Conservation (phyloP, 2,888 invertebrate species). For the Serripes groenlandicus region DNA sequence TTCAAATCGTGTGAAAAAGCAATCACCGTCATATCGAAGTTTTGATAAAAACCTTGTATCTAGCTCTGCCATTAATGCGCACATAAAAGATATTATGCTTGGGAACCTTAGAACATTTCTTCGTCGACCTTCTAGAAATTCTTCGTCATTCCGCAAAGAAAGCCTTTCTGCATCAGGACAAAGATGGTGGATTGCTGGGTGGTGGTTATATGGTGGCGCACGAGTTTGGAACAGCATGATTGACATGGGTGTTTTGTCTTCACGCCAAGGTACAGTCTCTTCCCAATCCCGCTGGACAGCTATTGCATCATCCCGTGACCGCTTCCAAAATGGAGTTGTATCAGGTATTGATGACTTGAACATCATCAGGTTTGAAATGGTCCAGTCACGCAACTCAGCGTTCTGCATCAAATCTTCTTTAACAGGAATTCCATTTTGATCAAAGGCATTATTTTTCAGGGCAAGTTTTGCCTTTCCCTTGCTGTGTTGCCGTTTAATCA, state of each 20-base stretch:
- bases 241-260: neutral
- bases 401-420: neutral
- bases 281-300: constrained; percentile 8
- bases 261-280: neutral
- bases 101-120: neutral
- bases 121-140: neutral
- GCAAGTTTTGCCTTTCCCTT: neutral
- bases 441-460: neutral
- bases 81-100: neutral
- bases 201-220: neutral
- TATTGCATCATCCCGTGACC: neutral
- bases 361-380: neutral
- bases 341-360: neutral
- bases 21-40: neutral
- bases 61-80: neutral
- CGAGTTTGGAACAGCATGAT: neutral
- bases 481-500: neutral
- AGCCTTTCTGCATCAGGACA: neutral
- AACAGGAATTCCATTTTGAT: neutral
- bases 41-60: neutral
- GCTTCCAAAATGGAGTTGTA: neutral
- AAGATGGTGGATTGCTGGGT: neutral
- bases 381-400: neutral
- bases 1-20: neutral
- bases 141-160: neutral